phyloP scores from a whole-genome alignment of 92 coral and sea anemone genomes.

The Paramuricea clavata region DNA sequence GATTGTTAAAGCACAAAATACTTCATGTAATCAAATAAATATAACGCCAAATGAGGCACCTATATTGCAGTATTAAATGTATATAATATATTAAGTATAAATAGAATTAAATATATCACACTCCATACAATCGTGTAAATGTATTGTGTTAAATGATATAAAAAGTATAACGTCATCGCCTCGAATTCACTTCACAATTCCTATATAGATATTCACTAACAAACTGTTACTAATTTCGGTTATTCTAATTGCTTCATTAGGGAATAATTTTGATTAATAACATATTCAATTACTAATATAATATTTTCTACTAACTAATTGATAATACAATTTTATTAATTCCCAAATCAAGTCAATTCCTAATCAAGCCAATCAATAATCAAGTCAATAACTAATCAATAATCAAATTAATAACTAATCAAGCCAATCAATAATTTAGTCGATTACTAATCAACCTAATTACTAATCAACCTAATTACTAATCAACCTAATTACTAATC shows the following conservation, averaged over 20 bases:
- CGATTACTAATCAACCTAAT: background rate
- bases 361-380: background rate
- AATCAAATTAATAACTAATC: background rate
- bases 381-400: background rate
- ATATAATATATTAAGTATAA: background rate
- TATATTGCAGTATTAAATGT: constrained; percentile 6
- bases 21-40: constrained; percentile 10
- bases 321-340: background rate
- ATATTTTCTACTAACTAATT: no score
- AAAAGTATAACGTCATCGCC: background rate
- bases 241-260: no score
- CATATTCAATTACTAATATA: no score
- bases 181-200: background rate
- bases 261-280: no score
- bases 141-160: background rate
- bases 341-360: background rate
- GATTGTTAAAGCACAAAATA: background rate
- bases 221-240: background rate
- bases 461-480: background rate
- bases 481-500: background rate
- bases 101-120: background rate
- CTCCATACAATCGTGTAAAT: background rate
- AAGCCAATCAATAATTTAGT: background rate
- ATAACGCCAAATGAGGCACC: constrained; percentile 3
- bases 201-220: background rate